Evolutionary conservation across 2,888 invertebrate genomes (phyloP).

Genomic region (Drosophila recens): DNA sequence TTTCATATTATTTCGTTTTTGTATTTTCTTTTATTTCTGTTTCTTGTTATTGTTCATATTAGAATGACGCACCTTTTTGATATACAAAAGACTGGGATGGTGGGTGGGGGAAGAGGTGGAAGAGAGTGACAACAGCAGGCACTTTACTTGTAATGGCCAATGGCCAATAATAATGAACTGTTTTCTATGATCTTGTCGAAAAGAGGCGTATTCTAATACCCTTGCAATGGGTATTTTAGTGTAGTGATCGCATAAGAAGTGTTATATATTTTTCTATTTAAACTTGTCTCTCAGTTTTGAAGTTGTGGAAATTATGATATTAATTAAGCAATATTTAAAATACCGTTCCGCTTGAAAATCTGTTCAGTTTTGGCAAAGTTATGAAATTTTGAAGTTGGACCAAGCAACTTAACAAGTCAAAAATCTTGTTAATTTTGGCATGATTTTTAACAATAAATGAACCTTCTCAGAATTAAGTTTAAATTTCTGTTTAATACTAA

Average conservation of each 20-base stretch:
- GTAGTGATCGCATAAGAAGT: not conserved
- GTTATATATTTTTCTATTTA: not conserved
- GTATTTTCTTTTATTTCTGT: constrained; percentile 32
- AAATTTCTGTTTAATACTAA: too few relatives aligned
- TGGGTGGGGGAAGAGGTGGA: constrained; percentile 6
- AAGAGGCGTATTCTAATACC: constrained; percentile 10
- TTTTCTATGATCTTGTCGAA: constrained; percentile 29
- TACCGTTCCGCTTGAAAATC: too few relatives aligned
- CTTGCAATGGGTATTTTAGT: not conserved
- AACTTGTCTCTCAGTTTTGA: not conserved
- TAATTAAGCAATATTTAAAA: too few relatives aligned
- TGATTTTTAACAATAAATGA: too few relatives aligned
- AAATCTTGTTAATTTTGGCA: too few relatives aligned
- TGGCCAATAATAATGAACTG: constrained; percentile 44
- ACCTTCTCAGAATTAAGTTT: too few relatives aligned
- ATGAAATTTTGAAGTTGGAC: too few relatives aligned
- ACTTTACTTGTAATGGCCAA: constrained; percentile 41
- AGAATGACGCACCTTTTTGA: constrained; percentile 72
- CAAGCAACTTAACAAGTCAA: too few relatives aligned
- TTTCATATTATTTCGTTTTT: constrained; percentile 27
- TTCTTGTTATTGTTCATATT: constrained; percentile 53
- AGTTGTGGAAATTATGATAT: too few relatives aligned
- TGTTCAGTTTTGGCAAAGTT: too few relatives aligned
- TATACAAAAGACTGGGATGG: constrained; percentile 26
- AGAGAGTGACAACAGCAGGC: constrained; percentile 3